Conservation (phyloP, 1,140 invertebrate genomes). For the Drosophila sproati region DNA sequence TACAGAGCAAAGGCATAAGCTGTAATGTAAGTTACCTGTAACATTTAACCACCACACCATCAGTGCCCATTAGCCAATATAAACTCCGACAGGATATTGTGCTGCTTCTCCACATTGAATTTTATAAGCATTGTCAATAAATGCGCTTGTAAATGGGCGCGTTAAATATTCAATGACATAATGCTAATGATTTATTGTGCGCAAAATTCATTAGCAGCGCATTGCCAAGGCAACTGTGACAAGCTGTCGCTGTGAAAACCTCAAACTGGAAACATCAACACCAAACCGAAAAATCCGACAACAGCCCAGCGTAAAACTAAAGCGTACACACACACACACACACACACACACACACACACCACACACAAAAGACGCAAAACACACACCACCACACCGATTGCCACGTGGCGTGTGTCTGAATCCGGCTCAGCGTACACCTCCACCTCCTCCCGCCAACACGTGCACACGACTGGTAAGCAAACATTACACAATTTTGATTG, state of each 20-base stretch:
- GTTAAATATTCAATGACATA: constrained; percentile 76
- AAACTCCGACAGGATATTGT: too few relatives aligned
- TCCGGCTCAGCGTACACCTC: too few relatives aligned
- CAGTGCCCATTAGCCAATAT: too few relatives aligned
- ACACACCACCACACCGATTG: constrained; percentile 5
- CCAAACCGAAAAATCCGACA: constrained; percentile 17
- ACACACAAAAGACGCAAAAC: not conserved
- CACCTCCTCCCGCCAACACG: not conserved
- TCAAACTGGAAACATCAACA: constrained; percentile 4
- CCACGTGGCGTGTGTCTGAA: constrained; percentile 6
- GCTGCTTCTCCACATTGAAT: constrained; percentile 55
- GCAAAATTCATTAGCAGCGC: constrained; percentile 69
- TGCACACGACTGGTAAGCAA: constrained; percentile 54
- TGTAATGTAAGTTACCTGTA: constrained; percentile 61
- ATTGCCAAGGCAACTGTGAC: constrained; percentile 45
- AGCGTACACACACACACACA: not conserved
- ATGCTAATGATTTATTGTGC: constrained; percentile 76
- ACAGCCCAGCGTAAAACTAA: constrained; percentile 28
- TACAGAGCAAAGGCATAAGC: constrained; percentile 56
- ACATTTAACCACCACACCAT: not conserved
- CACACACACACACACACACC: constrained; percentile 1
- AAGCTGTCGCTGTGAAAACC: constrained; percentile 34
- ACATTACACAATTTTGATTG: constrained; percentile 82
- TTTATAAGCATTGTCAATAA: constrained; percentile 62
- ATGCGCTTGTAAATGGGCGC: constrained; percentile 47